Conservation (phyloP, 2,888 invertebrate genomes). For the Acleris sparsana region DNA sequence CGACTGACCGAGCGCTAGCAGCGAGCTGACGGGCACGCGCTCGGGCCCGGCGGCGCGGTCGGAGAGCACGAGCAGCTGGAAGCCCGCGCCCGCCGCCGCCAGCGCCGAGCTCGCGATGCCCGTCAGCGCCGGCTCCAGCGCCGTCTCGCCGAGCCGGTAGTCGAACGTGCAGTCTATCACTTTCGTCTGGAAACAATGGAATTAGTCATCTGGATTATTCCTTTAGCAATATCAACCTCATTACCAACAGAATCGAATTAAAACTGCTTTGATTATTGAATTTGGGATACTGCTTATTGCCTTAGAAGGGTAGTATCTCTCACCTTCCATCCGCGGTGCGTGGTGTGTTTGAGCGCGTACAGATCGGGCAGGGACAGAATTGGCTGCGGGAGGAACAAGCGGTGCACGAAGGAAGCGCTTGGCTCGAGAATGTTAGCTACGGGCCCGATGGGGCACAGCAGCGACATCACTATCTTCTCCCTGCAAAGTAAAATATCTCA, state of each 20-base stretch:
- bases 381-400: constrained; percentile 96
- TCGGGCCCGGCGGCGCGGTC: constrained; percentile 88
- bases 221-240: too few species aligned
- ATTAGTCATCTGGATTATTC: background rate
- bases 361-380: constrained; percentile 96
- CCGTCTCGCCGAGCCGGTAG: constrained; percentile 87
- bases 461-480: constrained; percentile 99
- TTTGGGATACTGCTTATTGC: too few species aligned
- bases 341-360: constrained; percentile 92
- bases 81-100: constrained; percentile 89
- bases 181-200: constrained; percentile 78
- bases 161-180: constrained; percentile 96
- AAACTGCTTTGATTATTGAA: too few species aligned
- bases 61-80: constrained; percentile 93
- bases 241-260: too few species aligned
- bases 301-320: background rate
- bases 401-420: constrained; percentile 92
- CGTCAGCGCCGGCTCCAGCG: constrained; percentile 91
- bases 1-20: constrained; percentile 88
- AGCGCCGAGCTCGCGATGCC: constrained; percentile 92
- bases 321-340: constrained; percentile 93
- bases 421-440: constrained; percentile 97
- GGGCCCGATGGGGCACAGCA: constrained; percentile 98
- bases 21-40: constrained; percentile 89
- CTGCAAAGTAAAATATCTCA: constrained; percentile 62